Conservation (phyloP, 2,113 vertebrate genomes). For the Urocolius indicus region DNA sequence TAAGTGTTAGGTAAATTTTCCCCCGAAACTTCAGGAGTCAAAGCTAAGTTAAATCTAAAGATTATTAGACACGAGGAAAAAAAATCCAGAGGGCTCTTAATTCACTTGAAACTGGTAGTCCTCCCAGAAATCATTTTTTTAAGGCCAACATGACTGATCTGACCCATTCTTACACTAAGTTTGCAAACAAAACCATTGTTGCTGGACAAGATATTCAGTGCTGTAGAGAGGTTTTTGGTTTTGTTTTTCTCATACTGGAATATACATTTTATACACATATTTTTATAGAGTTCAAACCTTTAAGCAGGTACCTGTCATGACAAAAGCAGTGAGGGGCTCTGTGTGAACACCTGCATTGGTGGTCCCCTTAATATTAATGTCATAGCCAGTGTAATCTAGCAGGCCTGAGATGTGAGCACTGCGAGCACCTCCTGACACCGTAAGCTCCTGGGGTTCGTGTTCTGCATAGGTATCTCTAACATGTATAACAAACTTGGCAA, state of each 20-base stretch:
- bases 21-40: background rate
- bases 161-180: background rate
- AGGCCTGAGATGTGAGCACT: constrained; percentile 66
- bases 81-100: background rate
- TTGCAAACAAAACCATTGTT: background rate
- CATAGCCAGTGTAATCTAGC: constrained; percentile 69
- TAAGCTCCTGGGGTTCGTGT: constrained; percentile 50
- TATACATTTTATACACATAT: too few relatives aligned
- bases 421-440: constrained; percentile 60
- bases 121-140: background rate
- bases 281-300: background rate
- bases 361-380: constrained; percentile 66
- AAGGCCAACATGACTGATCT: background rate
- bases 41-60: too few relatives aligned
- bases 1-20: background rate
- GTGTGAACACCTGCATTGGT: constrained; percentile 46
- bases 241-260: background rate
- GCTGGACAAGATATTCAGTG: background rate
- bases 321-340: constrained; percentile 72
- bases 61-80: background rate
- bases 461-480: constrained; percentile 43
- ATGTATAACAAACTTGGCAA: constrained; percentile 69
- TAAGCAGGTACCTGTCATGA: constrained; percentile 70
- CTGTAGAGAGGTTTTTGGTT: background rate
- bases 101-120: background rate